Conservation (phyloP, 2,888 invertebrate genomes). For the Lamellibrachia satsuma region DNA sequence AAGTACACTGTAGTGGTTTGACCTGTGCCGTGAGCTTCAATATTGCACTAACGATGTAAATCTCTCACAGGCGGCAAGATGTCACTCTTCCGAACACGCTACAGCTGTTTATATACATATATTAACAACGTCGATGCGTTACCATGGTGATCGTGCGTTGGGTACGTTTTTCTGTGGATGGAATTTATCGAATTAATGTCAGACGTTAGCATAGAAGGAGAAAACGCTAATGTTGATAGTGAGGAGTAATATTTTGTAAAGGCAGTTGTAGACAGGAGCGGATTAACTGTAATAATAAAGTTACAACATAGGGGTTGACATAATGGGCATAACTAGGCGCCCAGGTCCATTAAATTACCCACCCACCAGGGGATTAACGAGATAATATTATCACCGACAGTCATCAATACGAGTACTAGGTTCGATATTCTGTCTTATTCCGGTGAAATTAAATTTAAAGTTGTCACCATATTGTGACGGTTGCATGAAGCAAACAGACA, state of each 20-base stretch:
- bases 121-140: not conserved
- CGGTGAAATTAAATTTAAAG: too few relatives aligned
- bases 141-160: not conserved
- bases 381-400: too few relatives aligned
- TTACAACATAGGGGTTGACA: not conserved
- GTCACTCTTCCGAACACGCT: not conserved
- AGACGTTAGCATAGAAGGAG: not conserved
- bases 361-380: too few relatives aligned
- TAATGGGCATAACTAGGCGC: not conserved
- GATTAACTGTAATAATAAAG: not conserved
- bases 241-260: not conserved
- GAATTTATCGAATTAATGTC: not conserved
- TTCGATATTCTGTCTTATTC: too few relatives aligned
- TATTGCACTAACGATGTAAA: not conserved
- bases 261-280: not conserved
- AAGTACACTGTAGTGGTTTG: not conserved
- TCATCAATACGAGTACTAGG: too few relatives aligned
- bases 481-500: too few relatives aligned
- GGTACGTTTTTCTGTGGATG: not conserved
- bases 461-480: too few relatives aligned
- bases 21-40: not conserved
- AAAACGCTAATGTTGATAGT: not conserved
- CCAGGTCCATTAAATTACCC: too few relatives aligned
- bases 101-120: not conserved
- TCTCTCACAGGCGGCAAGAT: not conserved